Base-by-base conservation (phyloP, 2,888 invertebrate genomes). In the Erpobdella octoculata region DNA sequence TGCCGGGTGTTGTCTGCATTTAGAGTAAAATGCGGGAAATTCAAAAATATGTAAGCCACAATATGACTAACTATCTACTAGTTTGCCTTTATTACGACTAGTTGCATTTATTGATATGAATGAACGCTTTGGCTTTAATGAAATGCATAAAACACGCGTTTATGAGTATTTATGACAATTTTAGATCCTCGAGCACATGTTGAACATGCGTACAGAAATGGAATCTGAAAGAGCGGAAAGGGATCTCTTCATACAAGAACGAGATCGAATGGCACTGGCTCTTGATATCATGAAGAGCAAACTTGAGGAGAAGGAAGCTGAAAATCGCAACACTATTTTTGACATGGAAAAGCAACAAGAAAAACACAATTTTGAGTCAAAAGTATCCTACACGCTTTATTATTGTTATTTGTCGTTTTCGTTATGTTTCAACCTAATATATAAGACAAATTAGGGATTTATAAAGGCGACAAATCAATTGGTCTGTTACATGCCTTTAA, bases 121-220 rank as follows among this genome's bases (percentile, higher is more conserved):
- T n/a, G n/a, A n/a, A n/a, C n/a, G n/a, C n/a, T n/a, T n/a, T n/a
- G n/a, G n/a, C n/a, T n/a, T n/a, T n/a, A n/a, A n/a, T n/a, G n/a
- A 12, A n/a, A 58, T 58, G 8, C 59, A 12, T 21, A n/a, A 12
- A 12, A 8, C 59, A 58, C 8, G n/a, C n/a, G 8, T 64, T 31
- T 21, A 28, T 33, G 4, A 35, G n/a, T 9, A 35, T 38, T 12
- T 33, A 5, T 15, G 31, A 25, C 35, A 6, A 38, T 15, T 4
- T n/a, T 46, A 69, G 69, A 2, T 69, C 53, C 33, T 69, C 33
- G 58, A 48, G 15, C 69, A 69, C 58, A 25, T 69, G 53, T 21
- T 33, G 5, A 15, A 58, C 3, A 33, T 69, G 8, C 46, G 48
- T n/a, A n/a, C 18, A 15, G 53, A 31, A n/a, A 3, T 48, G 1